Conservation (phyloP, 2,113 vertebrate species). For the Anthoscopus minutus region DNA sequence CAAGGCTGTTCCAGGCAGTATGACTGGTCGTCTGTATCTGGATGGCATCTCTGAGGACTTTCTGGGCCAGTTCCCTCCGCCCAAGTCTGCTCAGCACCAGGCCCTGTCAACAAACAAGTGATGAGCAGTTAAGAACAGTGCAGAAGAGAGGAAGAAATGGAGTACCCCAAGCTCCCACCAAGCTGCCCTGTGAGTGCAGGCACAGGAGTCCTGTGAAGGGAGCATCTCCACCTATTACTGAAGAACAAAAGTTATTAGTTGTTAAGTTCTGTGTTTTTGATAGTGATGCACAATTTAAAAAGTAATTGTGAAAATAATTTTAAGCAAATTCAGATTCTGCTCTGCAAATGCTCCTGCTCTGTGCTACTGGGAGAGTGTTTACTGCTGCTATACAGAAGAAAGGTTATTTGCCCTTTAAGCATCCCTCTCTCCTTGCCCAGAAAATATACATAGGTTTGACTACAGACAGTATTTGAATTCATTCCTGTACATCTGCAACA, state of each 20-base stretch:
- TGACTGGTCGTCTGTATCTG: conserved; percentile 86
- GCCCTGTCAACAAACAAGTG: conserved; percentile 75
- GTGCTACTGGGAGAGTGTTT: background rate
- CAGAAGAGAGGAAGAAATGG: background rate
- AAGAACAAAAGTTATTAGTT: background rate
- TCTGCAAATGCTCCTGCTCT: background rate
- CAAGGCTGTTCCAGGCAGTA: conserved; percentile 89
- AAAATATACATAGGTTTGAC: background rate
- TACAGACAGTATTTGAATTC: background rate
- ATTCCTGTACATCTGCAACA: background rate
- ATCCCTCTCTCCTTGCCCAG: background rate
- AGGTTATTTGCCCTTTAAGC: background rate
- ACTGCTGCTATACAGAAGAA: background rate
- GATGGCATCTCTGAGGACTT: conserved; percentile 88
- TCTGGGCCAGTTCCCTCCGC: conserved; percentile 84
- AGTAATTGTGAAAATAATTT: background rate
- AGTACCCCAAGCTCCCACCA: background rate
- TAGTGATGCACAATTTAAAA: background rate
- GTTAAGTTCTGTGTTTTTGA: background rate
- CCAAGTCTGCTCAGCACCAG: conserved; percentile 82
- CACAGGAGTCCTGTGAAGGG: background rate
- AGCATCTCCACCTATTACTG: background rate
- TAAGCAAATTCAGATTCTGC: background rate
- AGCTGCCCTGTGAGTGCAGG: accelerated
- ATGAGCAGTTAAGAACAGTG: background rate